These are phyloP conservation scores for Myxocyprinus asiaticus DNA, from an alignment of 2,113 vertebrate genomes.

Conservation along the genomic window DNA sequence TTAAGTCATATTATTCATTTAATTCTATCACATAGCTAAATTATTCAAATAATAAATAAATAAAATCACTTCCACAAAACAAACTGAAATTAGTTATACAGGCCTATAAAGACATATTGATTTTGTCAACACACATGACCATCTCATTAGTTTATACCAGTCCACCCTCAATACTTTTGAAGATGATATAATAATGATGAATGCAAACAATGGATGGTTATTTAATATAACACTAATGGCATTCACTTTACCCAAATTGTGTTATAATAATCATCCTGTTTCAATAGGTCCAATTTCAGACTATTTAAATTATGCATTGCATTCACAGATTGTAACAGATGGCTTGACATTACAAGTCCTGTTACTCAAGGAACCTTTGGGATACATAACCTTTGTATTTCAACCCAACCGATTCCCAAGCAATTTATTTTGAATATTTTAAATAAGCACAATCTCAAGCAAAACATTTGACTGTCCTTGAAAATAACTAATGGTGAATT, in stretches of 20 bases:
- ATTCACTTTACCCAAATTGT: not conserved
- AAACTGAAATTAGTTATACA: not conserved
- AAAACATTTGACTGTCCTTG: not conserved
- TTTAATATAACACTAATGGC: not conserved
- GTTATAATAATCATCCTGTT: not conserved
- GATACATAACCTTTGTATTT: not conserved
- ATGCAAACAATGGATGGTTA: not conserved
- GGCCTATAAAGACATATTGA: not conserved
- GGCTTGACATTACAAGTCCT: constrained; percentile 1
- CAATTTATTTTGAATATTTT: not conserved
- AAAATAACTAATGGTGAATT: not conserved
- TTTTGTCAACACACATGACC: not conserved
- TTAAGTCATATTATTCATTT: too few relatives aligned
- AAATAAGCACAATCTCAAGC: not conserved
- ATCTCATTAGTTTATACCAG: not conserved
- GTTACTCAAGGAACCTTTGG: not conserved
- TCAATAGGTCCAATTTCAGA: not conserved
- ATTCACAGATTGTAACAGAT: constrained; percentile 23
- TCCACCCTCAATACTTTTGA: not conserved
- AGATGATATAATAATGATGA: not conserved
- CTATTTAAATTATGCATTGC: not conserved
- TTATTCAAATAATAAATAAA: too few relatives aligned
- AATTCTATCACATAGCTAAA: too few relatives aligned
- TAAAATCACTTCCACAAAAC: not conserved
- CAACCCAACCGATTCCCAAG: not conserved